A percentile compares a stretch with the other conserved stretches of the same genome.
These are phyloP conservation scores for Protonibea diacanthus DNA, from an alignment of 2,797 vertebrate species.

Conservation along the genomic window DNA sequence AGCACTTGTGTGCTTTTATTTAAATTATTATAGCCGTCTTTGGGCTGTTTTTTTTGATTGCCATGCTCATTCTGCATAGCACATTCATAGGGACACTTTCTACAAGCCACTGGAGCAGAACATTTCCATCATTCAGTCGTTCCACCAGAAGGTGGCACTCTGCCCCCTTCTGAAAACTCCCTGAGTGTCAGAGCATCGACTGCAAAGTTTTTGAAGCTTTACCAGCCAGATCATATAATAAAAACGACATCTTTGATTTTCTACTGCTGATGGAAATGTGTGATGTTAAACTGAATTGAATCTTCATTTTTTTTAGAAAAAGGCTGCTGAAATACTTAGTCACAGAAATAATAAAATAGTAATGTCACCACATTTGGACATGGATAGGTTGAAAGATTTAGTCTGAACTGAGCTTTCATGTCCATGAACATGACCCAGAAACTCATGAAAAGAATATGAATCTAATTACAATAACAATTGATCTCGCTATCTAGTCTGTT, in stretches of 20 bases:
- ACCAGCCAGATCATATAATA: conserved; percentile 19
- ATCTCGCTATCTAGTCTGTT: conserved; percentile 63
- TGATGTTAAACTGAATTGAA: conserved; percentile 18
- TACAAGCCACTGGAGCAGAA: conserved; percentile 6
- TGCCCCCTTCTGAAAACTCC: conserved; percentile 65
- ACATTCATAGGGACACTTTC: conserved; percentile 18
- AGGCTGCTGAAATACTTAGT: conserved; percentile 10
- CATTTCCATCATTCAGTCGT: conserved; percentile 4
- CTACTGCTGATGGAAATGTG: conserved; percentile 12
- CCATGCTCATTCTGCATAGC: conserved; percentile 3
- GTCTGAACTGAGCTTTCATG: conserved; percentile 29
- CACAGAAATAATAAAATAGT: conserved; percentile 19
- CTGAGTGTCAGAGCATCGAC: neutral
- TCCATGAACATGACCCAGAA: conserved; percentile 49
- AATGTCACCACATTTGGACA: conserved; percentile 16
- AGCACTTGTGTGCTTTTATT: neutral
- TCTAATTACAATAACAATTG: conserved; percentile 74
- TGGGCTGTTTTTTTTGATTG: neutral
- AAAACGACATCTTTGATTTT: conserved; percentile 44
- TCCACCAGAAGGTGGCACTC: conserved; percentile 77
- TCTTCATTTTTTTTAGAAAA: neutral
- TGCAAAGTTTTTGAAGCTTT: conserved; percentile 41
- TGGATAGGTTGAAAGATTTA: conserved; percentile 34
- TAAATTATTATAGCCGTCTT: conserved; percentile 10
- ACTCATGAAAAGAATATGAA: conserved; percentile 67